Conservation (phyloP, 2,888 invertebrate species). For the Dolomedes plantarius region DNA sequence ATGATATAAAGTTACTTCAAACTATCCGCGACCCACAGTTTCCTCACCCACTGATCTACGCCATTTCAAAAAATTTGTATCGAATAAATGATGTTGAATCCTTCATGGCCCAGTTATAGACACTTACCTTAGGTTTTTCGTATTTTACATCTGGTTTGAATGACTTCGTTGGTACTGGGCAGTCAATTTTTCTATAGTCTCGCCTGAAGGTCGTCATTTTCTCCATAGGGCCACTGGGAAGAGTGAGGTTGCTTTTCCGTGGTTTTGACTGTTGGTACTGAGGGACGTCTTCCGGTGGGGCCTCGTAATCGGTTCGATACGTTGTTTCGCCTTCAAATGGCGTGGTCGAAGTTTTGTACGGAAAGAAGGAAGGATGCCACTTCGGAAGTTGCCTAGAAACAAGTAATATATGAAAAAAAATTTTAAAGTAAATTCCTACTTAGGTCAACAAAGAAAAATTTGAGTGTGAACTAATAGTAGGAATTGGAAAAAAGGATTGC, state of each 20-base stretch:
- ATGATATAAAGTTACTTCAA: too few species aligned
- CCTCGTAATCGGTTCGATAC: slow-evolving; percentile 40
- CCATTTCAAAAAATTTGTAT: too few species aligned
- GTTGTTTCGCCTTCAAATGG: slow-evolving; percentile 34
- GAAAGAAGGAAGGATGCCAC: slow-evolving; percentile 42
- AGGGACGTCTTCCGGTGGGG: slow-evolving; percentile 35
- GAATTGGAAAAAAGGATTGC: too few species aligned
- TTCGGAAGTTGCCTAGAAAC: slow-evolving; percentile 31
- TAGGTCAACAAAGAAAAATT: too few species aligned
- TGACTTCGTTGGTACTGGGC: slow-evolving; percentile 14
- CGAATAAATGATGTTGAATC: too few species aligned
- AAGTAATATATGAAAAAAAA: too few species aligned
- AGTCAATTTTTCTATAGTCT: slow-evolving; percentile 17
- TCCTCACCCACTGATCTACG: too few species aligned
- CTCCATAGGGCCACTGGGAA: slow-evolving; percentile 43
- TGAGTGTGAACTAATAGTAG: too few species aligned
- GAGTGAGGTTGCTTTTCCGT: slow-evolving; percentile 30
- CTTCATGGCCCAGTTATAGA: too few species aligned
- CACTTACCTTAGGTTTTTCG: slow-evolving; percentile 39
- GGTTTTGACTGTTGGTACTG: neutral
- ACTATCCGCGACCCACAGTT: too few species aligned
- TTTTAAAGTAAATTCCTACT: too few species aligned
- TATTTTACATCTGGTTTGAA: slow-evolving; percentile 32
- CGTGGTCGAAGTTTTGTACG: neutral
- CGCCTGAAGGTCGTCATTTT: slow-evolving; percentile 37